Evolutionary conservation across 2,888 invertebrate species (phyloP).

Genomic region (Heliothis peltigera): DNA sequence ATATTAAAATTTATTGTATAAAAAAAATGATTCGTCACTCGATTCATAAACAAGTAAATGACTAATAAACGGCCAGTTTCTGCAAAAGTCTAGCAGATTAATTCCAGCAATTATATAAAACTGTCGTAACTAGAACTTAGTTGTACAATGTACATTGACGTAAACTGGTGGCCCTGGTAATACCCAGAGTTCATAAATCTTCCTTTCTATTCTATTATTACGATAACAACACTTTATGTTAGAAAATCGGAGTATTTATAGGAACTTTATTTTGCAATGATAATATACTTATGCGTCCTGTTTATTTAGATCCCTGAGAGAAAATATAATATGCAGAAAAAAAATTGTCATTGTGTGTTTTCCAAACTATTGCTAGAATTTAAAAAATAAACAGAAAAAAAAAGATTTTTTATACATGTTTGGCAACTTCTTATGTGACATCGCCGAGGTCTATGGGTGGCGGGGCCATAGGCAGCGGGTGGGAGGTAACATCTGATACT

Average conservation of each 20-base stretch:
- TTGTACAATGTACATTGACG: slow-evolving; percentile 62
- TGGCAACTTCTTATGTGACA: too few relatives aligned
- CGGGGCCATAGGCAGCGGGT: too few relatives aligned
- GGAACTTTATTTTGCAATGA: slow-evolving; percentile 15
- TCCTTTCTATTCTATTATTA: slow-evolving; percentile 59
- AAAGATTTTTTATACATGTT: too few relatives aligned
- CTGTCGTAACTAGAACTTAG: slow-evolving; percentile 30
- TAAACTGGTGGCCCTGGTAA: slow-evolving; percentile 67
- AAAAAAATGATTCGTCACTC: too few relatives aligned
- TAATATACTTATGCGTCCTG: too few relatives aligned
- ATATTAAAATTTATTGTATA: not conserved
- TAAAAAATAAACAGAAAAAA: too few relatives aligned
- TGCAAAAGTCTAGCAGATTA: slow-evolving; percentile 25
- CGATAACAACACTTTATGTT: slow-evolving; percentile 25
- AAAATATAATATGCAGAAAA: too few relatives aligned
- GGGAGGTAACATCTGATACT: too few relatives aligned
- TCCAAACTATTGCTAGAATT: too few relatives aligned
- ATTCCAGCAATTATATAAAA: slow-evolving; percentile 47
- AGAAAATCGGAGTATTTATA: slow-evolving; percentile 31
- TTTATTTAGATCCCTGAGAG: too few relatives aligned
- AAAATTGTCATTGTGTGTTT: too few relatives aligned
- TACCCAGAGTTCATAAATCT: slow-evolving; percentile 63
- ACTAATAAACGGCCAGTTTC: slow-evolving; percentile 28
- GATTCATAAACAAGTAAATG: slow-evolving; percentile 31
- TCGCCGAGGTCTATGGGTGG: too few relatives aligned